Percentiles rank a stretch among this genome's conserved stretches.
Evolutionary conservation across 2,797 vertebrate species (phyloP).

Genomic region (Kryptolebias ocellatus): DNA sequence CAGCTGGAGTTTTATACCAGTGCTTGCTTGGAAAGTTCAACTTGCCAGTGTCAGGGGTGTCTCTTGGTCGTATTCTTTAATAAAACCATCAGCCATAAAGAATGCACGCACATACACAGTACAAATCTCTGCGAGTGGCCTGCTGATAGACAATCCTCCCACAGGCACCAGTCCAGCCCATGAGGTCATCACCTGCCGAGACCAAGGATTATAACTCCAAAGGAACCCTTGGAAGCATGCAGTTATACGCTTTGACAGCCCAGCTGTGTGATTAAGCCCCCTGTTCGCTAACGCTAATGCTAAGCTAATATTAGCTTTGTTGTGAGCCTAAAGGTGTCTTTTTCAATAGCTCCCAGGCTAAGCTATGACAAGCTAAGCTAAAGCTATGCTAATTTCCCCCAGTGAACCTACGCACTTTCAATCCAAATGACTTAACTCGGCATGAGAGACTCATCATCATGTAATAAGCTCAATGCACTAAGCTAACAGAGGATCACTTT

Average conservation of each 20-base stretch:
- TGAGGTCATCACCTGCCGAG: constrained; percentile 90
- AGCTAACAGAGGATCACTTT: constrained; percentile 87
- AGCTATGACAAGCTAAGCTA: constrained; percentile 54
- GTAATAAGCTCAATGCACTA: constrained; percentile 87
- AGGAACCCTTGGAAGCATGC: constrained; percentile 90
- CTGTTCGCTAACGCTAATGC: constrained; percentile 75
- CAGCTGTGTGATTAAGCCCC: constrained; percentile 88
- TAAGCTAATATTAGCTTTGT: constrained; percentile 86
- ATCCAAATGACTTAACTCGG: constrained; percentile 81
- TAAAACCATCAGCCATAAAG: constrained; percentile 58
- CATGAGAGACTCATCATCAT: constrained; percentile 84
- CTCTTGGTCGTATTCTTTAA: constrained; percentile 45
- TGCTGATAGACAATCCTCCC: constrained; percentile 64
- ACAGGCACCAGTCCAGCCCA: constrained; percentile 86
- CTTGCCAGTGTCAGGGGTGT: constrained; percentile 42
- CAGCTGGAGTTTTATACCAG: constrained; percentile 51
- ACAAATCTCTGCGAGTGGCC: constrained; percentile 56
- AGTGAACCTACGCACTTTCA: constrained; percentile 77
- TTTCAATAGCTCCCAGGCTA: constrained; percentile 58
- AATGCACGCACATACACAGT: constrained; percentile 37
- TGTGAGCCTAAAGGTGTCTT: constrained; percentile 81
- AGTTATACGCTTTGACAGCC: constrained; percentile 91
- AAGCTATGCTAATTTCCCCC: constrained; percentile 73
- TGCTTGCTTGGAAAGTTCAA: constrained; percentile 59
- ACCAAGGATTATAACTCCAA: constrained; percentile 90